Conservation (phyloP, 1,140 invertebrate species). For the Drosophila leontia region DNA sequence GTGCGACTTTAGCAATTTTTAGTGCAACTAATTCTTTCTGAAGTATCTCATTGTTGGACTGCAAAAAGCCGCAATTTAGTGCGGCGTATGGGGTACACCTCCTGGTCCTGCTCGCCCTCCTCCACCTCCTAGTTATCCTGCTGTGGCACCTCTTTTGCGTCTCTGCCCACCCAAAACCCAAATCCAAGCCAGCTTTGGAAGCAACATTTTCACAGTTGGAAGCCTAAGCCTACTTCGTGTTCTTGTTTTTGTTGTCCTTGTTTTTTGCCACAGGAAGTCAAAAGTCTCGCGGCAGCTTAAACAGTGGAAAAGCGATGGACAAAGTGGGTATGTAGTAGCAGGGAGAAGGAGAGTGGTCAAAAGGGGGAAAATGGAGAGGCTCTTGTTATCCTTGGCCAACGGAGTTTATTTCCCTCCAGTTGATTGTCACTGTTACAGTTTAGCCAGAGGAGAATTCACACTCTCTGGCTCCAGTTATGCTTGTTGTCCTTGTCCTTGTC, state of each 20-base stretch:
- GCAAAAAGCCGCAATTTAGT: conserved; percentile 80
- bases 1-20: conserved; percentile 78
- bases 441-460: conserved; percentile 43
- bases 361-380: background rate
- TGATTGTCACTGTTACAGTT: conserved; percentile 66
- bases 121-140: background rate
- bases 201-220: conserved; percentile 51
- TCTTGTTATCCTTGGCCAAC: conserved; percentile 54
- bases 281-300: conserved; percentile 82
- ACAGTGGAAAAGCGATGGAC: conserved; percentile 22
- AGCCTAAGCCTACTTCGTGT: conserved; percentile 66
- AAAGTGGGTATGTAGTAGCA: background rate
- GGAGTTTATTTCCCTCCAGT: conserved; percentile 72
- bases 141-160: background rate
- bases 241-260: conserved; percentile 39
- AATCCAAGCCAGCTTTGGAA: conserved; percentile 33
- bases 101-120: background rate
- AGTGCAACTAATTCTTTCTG: conserved; percentile 83
- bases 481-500: background rate
- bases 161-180: conserved; percentile 7
- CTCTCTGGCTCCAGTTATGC: conserved; percentile 6
- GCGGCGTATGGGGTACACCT: conserved; percentile 49
- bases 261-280: conserved; percentile 74
- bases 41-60: conserved; percentile 82
- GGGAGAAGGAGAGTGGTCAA: background rate